A percentile compares a stretch with the other conserved stretches of the same genome.
Evolutionary conservation across 2,113 vertebrate genomes (phyloP).

Genomic region (Lophura nycthemera): DNA sequence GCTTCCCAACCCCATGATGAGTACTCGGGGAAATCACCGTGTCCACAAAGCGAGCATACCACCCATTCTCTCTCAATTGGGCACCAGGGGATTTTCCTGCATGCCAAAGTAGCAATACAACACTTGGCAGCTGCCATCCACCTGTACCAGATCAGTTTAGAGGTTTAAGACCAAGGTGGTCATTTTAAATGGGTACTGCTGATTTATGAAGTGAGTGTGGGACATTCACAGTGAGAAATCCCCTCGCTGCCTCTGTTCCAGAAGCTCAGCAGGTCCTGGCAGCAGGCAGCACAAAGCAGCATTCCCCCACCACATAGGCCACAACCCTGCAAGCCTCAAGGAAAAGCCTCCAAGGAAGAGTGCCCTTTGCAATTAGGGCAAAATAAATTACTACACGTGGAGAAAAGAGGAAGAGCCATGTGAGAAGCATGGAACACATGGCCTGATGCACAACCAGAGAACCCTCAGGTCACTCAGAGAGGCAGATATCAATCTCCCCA

Average conservation of each 20-base stretch:
- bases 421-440: background rate
- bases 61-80: background rate
- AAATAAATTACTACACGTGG: background rate
- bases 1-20: background rate
- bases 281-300: accelerated
- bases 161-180: background rate
- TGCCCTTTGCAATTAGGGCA: background rate
- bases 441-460: background rate
- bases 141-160: background rate
- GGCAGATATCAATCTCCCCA: too few relatives aligned
- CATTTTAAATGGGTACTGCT: background rate
- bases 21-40: background rate
- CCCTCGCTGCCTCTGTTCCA: background rate
- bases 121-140: background rate
- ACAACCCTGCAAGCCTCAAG: background rate
- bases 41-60: background rate
- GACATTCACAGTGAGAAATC: background rate
- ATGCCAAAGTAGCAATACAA: background rate
- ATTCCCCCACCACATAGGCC: accelerated
- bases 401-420: background rate
- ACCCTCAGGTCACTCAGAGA: background rate
- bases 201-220: background rate
- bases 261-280: background rate
- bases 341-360: background rate
- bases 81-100: background rate